phyloP scores from a whole-genome alignment of 1,140 invertebrate species.

The Triops cancriformis region DNA sequence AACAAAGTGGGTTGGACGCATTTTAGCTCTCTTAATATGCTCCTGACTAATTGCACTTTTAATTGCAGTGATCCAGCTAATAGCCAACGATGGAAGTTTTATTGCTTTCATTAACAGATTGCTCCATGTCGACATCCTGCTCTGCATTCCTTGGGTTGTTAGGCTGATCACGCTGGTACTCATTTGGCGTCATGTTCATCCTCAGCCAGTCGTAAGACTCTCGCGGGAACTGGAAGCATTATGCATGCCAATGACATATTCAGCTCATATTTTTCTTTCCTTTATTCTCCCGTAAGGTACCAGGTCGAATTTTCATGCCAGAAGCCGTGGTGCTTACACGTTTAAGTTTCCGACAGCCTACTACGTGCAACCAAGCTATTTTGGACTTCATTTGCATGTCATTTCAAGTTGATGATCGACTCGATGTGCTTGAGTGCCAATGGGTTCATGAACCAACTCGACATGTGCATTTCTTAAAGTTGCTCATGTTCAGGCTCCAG shows the following conservation, averaged over 20 bases:
- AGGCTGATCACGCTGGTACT: not conserved
- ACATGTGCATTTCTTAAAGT: not conserved
- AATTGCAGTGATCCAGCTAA: not conserved
- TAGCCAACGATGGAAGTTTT: not conserved
- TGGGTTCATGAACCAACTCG: not conserved
- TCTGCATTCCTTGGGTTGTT: not conserved
- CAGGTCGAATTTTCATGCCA: not conserved
- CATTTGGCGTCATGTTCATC: not conserved
- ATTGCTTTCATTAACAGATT: not conserved
- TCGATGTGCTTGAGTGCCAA: not conserved
- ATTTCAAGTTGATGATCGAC: not conserved
- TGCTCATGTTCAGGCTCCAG: not conserved
- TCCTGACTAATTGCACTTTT: not conserved
- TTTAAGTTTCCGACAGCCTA: not conserved
- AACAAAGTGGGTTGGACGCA: not conserved
- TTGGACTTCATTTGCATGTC: not conserved
- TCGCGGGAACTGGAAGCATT: too few species aligned
- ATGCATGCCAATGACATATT: too few species aligned
- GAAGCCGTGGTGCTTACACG: not conserved
- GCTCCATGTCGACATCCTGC: not conserved
- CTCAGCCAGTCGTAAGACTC: not conserved
- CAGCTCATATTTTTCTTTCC: too few species aligned
- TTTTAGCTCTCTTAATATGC: not conserved
- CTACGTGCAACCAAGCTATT: not conserved
- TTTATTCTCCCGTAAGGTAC: not conserved